Conservation (phyloP, 2,888 invertebrate species). For the Brassicogethes aeneus region DNA sequence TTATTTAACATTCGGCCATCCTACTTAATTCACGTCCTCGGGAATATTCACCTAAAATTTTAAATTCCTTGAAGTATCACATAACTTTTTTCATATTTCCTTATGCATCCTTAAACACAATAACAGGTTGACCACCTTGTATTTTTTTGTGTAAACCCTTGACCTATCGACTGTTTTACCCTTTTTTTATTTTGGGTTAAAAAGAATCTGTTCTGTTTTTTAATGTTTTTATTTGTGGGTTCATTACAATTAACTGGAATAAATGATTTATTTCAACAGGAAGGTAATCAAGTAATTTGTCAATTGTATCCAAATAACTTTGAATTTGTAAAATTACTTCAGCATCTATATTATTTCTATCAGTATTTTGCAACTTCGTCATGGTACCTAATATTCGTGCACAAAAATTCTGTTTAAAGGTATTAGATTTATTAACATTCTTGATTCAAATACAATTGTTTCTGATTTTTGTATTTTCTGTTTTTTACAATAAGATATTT, state of each 20-base stretch:
- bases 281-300: conserved; percentile 7
- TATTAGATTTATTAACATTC: background rate
- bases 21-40: no score
- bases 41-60: no score
- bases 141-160: no score
- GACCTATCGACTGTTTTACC: no score
- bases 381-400: background rate
- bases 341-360: conserved; percentile 4
- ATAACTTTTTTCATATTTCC: no score
- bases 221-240: conserved; percentile 7
- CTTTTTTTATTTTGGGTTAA: conserved; percentile 4
- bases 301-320: conserved; percentile 6
- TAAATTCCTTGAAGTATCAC: no score
- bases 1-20: no score
- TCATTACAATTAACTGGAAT: conserved; percentile 1
- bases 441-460: background rate
- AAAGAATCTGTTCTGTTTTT: background rate
- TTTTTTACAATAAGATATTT: no score
- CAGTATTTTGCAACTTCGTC: conserved; percentile 2
- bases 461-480: background rate
- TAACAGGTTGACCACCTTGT: no score
- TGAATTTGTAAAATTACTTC: conserved; percentile 7
- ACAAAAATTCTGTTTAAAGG: background rate
- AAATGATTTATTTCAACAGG: background rate
- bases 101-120: no score